Base-by-base conservation (phyloP, 2,888 invertebrate species). In the Perithous albicinctus region DNA sequence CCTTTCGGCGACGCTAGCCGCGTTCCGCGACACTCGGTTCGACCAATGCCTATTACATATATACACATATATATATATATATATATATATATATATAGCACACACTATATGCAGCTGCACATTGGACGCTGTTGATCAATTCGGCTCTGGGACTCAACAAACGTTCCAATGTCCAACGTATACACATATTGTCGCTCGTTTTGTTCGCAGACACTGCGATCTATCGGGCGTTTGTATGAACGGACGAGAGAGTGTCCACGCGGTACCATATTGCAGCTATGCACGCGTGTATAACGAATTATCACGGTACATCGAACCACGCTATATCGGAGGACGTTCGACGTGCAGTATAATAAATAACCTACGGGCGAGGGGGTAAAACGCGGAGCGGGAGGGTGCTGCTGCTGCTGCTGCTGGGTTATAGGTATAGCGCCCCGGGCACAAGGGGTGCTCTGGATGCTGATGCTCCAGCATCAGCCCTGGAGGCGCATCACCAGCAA, bases 221-320 rank as follows among this genome's bases (percentile, higher is more conserved):
- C 56, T 29, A 56, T 56, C 29, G 56, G 29, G 12, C 29, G 29
- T 56, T 32, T 7, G 56, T 56, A 56, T 32, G 15, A 2, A 41
- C 38, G 35, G 51, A 51, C 35, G 32, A 29, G 48, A 23, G 35
- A 77, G 67, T 20, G 38, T 76, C 63, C 56, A 48, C 69, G 41
- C 12, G 73, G 76, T 69, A 84, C 85, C 88, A 85, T 89, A 89
- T 87, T 85, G 87, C 78, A 64, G 73, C 69, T 74, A 64, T 61
- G 63, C 38, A 74, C 56, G 78, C 77, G 70, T 41, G 80, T 83
- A 84, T 86, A 82, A 78, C 84, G 87, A 90, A 87, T 89, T 88
- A 87, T 89, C 85, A 87, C 87, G 86, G 82, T 86, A 87, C 86
- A 83, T 84, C 86, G 85, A 84, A 80, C 85, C 78, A 79, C 84